These are phyloP conservation scores for Chaetorhynchus papuensis DNA, from an alignment of 2,113 vertebrate genomes.

Conservation along the genomic window DNA sequence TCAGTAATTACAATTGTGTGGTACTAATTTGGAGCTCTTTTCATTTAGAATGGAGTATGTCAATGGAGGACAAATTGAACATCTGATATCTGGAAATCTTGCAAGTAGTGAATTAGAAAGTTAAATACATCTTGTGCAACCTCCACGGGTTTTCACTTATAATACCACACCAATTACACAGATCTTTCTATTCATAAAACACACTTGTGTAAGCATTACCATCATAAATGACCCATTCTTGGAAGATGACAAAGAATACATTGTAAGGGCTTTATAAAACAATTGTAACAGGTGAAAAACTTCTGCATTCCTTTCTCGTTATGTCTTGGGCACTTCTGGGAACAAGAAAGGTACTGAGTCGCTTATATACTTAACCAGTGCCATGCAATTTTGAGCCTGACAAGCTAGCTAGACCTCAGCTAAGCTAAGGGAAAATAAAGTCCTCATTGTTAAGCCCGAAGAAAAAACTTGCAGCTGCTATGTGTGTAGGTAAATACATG, in stretches of 20 bases:
- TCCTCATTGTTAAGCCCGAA: constrained; percentile 65
- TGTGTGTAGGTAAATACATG: constrained; percentile 56
- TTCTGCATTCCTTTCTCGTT: constrained; percentile 75
- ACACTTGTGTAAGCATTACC: constrained; percentile 51
- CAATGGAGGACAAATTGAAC: constrained; percentile 32
- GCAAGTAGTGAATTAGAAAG: constrained; percentile 40
- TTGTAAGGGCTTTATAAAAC: constrained; percentile 64
- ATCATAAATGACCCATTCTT: constrained; percentile 67
- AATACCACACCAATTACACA: constrained; percentile 44
- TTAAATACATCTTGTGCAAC: constrained; percentile 51
- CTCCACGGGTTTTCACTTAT: constrained; percentile 4
- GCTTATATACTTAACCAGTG: constrained; percentile 49
- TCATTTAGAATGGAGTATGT: background rate
- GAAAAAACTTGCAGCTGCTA: constrained; percentile 62
- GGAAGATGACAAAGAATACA: constrained; percentile 70
- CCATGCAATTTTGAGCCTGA: constrained; percentile 41
- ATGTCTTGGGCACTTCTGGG: constrained; percentile 66
- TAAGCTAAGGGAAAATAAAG: constrained; percentile 52
- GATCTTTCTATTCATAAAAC: constrained; percentile 52
- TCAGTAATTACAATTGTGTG: background rate
- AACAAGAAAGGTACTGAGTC: constrained; percentile 64
- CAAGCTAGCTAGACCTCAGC: constrained; percentile 29
- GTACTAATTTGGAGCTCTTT: background rate
- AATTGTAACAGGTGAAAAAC: constrained; percentile 74
- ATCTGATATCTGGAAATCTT: constrained; percentile 41